phyloP scores from a whole-genome alignment of 37 sponge, comb jelly and placozoan species.

The Haliclona indistincta region DNA sequence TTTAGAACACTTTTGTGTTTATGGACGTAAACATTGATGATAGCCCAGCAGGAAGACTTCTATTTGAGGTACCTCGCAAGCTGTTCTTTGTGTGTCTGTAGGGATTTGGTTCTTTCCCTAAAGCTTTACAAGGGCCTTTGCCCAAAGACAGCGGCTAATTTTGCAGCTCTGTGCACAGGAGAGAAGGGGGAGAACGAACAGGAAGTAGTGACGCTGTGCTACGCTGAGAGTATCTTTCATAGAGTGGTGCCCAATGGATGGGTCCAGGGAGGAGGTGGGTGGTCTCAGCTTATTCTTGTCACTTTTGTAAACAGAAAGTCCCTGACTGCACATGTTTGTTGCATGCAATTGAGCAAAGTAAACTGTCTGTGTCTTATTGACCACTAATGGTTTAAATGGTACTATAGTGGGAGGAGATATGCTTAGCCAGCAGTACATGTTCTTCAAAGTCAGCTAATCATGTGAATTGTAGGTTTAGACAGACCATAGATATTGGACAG shows the following conservation, averaged over 20 bases:
- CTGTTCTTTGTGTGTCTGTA: not conserved
- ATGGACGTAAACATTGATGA: conserved; percentile 61
- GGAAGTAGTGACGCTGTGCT: conserved; percentile 40
- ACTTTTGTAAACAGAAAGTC: too few relatives aligned
- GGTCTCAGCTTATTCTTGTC: too few relatives aligned
- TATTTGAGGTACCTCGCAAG: conserved; percentile 45
- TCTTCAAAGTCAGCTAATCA: too few relatives aligned
- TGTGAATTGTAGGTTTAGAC: too few relatives aligned
- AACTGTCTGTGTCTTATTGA: too few relatives aligned
- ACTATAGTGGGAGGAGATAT: too few relatives aligned
- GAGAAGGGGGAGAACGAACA: conserved; percentile 46
- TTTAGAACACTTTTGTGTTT: conserved; percentile 44
- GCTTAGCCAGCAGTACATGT: too few relatives aligned
- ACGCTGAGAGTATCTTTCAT: conserved; percentile 62
- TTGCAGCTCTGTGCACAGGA: conserved; percentile 71
- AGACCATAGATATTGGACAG: too few relatives aligned
- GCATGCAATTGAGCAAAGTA: too few relatives aligned
- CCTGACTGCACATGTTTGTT: too few relatives aligned
- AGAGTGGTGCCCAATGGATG: conserved; percentile 80
- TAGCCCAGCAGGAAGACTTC: conserved; percentile 50
- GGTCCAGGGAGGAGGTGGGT: conserved; percentile 88
- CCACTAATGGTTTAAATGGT: too few relatives aligned
- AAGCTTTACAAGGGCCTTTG: conserved; percentile 70
- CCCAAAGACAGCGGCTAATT: conserved; percentile 76
- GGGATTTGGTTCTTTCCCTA: not conserved